Base-by-base conservation (phyloP, 2,888 invertebrate species). In the Drymonia ruficornis region DNA sequence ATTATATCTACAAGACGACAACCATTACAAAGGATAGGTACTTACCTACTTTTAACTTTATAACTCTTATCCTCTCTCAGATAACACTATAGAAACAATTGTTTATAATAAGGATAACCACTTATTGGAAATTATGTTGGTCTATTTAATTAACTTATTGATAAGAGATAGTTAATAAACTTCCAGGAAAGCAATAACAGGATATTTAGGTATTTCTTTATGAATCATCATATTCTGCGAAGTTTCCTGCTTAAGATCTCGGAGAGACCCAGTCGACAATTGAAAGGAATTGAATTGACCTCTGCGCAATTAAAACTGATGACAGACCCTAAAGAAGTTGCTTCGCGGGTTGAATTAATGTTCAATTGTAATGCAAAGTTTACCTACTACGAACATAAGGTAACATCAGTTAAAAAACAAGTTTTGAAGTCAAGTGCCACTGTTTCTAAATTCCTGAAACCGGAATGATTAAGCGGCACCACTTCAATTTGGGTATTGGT, bases 271-370 rank as follows among this genome's bases (percentile, higher is more conserved):
- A 78, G 73, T 76, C 70, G 71, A 58, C 81, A 89, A 89, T 91
- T 90, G 87, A 76, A 76, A 80, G 74, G 78, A 86, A 92, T 92
- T 84, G 88, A 84, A 88, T 84, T 89, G 91, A 91, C 91, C 91
- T 92, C 78, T 75, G 60, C 55, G 60, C 83, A 89, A 89, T 91
- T 90, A 89, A 80, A 77, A 70, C 58, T 46, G 68, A 70, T 76
- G 68, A 64, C 71, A 59, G 75, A 73, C 67, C 67, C 73, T 64
- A 60, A 59, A 61, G 54, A 47, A 67, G 48, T 12, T 29, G 48
- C 31, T 63, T 56, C 46, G 52, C 60, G 16, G 53, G 18, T 15
- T 47, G n/a, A 46, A 19, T 23, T 12, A 19, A 5, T 6, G 19
- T 19, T 19, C 4, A 19, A 43, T 19, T 43, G 19, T 9, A 0